Evolutionary conservation across 2,113 vertebrate species (phyloP), one percentile per base, ranked within the genome.

Genomic region (Catharus fuscescens): DNA sequence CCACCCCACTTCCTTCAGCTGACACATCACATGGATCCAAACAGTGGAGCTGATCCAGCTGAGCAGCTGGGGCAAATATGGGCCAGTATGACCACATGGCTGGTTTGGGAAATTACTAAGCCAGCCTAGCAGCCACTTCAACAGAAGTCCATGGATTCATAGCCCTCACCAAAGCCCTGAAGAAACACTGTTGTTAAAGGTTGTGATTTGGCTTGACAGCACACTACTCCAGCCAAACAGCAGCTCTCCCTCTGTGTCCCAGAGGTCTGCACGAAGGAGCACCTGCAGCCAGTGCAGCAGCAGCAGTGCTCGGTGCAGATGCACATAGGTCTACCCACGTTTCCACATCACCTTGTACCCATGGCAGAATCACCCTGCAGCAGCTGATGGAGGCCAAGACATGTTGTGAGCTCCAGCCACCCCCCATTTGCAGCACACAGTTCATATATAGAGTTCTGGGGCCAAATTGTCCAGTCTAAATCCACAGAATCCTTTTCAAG

Each of bases 51-150:
- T 57, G 64, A 73, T 60, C 36, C 50, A 73, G 10, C 16, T 9
- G 25, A 57, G 59, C 12, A 78, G 28, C 66, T 2, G 42, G 13
- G 19, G 26, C 10, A 54, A 47, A 59, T 47, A 59, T 5, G 20
- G 28, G 34, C 32, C 31, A 8, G 3, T 12, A 23, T 12, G 32
- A 73, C 13, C 45, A 77, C 45, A 77, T 0, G 0, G 45, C 24
- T 57, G 20, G 14, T 29, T 45, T 40, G 31, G 42, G 6, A 57
- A 90, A 60, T 12, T n/a, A 8, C 18, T 18, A 34, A 15, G 5
- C 34, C 52, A 85, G 29, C 13, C 38, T 40, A 32, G 24, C 18
- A 85, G 70, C 24, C 57, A 24, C 29, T 29, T 52, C 20, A 45
- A 31, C 40, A 77, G 26, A 47, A 84, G 4, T 11, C 17, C 25